Evolutionary conservation across 2,113 vertebrate genomes (phyloP), one percentile per base, ranked within the genome.

Genomic region (Lanius collurio): DNA sequence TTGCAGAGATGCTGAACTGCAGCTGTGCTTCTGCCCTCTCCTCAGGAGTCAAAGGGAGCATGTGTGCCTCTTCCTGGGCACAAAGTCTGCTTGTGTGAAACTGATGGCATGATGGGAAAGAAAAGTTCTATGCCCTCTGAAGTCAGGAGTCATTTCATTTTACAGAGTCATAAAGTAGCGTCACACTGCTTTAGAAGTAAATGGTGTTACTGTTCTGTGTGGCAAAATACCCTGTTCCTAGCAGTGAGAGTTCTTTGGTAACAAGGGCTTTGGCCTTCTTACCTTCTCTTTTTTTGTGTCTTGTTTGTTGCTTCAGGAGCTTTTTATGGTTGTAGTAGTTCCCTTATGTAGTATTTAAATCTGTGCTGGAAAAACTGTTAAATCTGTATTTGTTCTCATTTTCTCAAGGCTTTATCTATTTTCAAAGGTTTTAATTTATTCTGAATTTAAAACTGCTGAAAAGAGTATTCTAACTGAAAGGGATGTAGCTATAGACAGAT

Each of bases 401-500:
- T 95, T 93, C 55, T 92, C 20, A 77, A 83, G 41, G 62, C 69
- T 90, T 93, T 57, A 49, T 3, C 0, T 81, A 5, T 92, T 83
- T 90, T 83, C 86, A 77, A 55, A 83, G 59, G 26, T 90, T 90
- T 94, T 88, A 78, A 84, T 95, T 94, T 88, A 88, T 83, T 92
- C 85, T 84, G 88, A 56, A 71, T 90, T 74, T 83, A 41, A 90
- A 92, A 78, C 68, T 52, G 26, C 71, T 94, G 90, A 85, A 64
- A 83, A 64, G 79, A 74, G 33, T 63, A 11, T 70, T 75, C 23
- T 57, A n/a, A 67, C 19, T 93, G 90, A 83, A 74, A 77, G 57
- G 65, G 71, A 46, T 15, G 44, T 73, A 74, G 82, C 90, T 93
- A 11, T 10, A 93, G 63, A 67, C 59, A 87, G 87, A 88, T 57